Evolutionary conservation across 2,888 invertebrate species (phyloP).

Genomic region (Nasonia oneida): DNA sequence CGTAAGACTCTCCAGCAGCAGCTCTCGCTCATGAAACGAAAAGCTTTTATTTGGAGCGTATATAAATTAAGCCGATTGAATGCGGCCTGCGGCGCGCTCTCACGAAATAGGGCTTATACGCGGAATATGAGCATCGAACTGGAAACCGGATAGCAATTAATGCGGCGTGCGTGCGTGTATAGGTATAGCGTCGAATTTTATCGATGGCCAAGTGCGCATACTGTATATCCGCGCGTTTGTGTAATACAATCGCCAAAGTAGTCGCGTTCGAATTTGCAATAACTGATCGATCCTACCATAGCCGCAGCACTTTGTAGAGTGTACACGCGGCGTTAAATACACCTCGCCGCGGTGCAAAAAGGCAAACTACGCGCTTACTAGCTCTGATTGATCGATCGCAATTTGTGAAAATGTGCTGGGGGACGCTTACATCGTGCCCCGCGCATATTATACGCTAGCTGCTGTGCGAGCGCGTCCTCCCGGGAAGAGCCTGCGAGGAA

Average conservation of each 20-base stretch:
- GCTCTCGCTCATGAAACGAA: neutral
- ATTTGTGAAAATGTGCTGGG: constrained; percentile 60
- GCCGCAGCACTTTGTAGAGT: too few species aligned
- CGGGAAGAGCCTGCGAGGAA: constrained; percentile 37
- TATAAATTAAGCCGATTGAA: constrained; percentile 44
- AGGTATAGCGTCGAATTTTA: too few species aligned
- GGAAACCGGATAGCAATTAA: too few species aligned
- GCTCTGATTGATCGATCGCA: constrained; percentile 66
- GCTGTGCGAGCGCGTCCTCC: neutral
- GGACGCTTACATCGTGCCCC: too few species aligned
- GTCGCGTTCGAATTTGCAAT: too few species aligned
- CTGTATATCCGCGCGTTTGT: too few species aligned
- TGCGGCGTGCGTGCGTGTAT: too few species aligned
- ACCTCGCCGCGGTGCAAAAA: neutral
- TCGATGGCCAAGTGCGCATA: too few species aligned
- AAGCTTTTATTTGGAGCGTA: constrained; percentile 31
- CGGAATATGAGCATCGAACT: too few species aligned
- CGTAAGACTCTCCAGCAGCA: constrained; percentile 1
- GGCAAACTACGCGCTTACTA: constrained; percentile 19
- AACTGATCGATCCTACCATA: too few species aligned
- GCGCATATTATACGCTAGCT: neutral
- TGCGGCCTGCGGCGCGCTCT: neutral
- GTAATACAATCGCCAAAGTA: too few species aligned
- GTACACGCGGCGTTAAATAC: neutral
- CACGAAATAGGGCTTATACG: neutral